Conservation (phyloP, 2,797 vertebrate species). For the Saxicola maurus region DNA sequence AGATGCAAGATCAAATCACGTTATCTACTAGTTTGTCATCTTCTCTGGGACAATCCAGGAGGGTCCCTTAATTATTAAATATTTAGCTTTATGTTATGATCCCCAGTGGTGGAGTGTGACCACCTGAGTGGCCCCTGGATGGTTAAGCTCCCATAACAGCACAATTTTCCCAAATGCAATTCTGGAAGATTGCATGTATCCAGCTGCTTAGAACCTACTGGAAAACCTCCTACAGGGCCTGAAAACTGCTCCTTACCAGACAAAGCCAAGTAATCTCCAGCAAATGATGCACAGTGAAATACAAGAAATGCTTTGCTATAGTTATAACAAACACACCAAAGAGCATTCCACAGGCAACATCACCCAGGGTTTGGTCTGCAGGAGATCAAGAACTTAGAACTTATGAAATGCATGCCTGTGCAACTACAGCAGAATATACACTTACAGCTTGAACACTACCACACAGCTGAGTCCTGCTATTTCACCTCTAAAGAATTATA, state of each 20-base stretch:
- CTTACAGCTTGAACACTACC: neutral
- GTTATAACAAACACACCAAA: neutral
- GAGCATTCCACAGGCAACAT: neutral
- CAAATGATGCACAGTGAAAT: rapidly evolving
- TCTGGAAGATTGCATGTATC: neutral
- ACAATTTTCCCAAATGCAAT: neutral
- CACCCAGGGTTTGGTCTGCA: neutral
- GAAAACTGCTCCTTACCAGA: neutral
- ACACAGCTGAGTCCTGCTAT: neutral
- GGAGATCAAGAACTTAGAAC: neutral
- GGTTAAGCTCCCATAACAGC: neutral
- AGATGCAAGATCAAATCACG: neutral
- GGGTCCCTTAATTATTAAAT: neutral
- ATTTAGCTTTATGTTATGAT: neutral
- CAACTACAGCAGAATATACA: neutral
- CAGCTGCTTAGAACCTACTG: neutral
- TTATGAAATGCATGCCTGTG: neutral
- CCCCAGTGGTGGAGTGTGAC: neutral
- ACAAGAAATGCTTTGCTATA: neutral
- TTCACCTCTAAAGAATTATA: neutral
- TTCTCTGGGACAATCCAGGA: neutral
- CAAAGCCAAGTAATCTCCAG: neutral
- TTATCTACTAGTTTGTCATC: neutral
- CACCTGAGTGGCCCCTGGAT: neutral
- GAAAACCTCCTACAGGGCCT: neutral